Evolutionary conservation across 2,888 invertebrate species (phyloP).

Genomic region (Lordiphosa andalusiaca): DNA sequence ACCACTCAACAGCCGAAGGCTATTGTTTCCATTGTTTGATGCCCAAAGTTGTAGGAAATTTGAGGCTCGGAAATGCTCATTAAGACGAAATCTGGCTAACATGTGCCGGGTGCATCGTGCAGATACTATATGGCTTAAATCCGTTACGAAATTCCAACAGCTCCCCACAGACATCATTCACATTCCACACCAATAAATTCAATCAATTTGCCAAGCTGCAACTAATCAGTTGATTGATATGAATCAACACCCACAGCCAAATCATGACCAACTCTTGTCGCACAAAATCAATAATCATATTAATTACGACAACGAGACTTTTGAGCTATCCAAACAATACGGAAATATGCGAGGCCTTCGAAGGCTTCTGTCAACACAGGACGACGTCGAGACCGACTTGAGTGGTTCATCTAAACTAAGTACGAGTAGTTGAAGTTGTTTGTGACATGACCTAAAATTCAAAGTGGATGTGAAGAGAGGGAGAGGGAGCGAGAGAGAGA

Average conservation of each 20-base stretch:
- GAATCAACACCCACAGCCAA: conserved; percentile 46
- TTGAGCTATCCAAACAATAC: conserved; percentile 28
- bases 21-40: no score
- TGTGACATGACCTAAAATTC: neutral
- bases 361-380: conserved; percentile 46
- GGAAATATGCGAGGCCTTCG: conserved; percentile 6
- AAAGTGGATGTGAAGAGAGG: neutral
- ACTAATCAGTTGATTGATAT: conserved; percentile 62
- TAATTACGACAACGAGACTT: conserved; percentile 43
- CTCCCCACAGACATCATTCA: conserved; percentile 1
- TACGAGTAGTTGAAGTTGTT: conserved; percentile 3
- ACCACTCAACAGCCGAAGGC: no score
- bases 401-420: neutral
- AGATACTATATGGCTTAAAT: no score
- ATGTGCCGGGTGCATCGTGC: no score
- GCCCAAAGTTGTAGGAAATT: no score
- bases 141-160: no score
- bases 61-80: no score
- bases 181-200: conserved; percentile 9
- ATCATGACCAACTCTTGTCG: conserved; percentile 27
- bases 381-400: conserved; percentile 17
- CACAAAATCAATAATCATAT: conserved; percentile 55
- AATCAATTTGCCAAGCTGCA: conserved; percentile 28
- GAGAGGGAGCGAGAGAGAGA: conserved; percentile 30
- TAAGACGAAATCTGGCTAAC: no score